These are phyloP conservation scores for Ceraclea dissimilis DNA, from an alignment of 2,888 invertebrate species.

Conservation along the genomic window DNA sequence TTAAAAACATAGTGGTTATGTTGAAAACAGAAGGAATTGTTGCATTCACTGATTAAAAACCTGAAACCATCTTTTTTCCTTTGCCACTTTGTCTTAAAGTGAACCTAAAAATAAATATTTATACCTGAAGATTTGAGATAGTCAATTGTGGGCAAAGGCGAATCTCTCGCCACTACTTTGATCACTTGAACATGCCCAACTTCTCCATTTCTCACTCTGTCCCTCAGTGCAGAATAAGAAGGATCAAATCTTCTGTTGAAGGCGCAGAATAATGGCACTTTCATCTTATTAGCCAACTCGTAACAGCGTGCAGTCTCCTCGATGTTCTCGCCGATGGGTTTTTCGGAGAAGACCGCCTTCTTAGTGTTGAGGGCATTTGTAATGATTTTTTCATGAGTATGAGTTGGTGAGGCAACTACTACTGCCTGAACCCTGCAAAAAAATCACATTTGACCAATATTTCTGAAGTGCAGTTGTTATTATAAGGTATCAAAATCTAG, in stretches of 20 bases:
- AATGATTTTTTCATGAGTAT: constrained; percentile 51
- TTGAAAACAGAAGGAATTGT: too few relatives aligned
- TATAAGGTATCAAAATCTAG: not conserved
- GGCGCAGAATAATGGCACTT: constrained; percentile 52
- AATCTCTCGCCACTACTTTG: constrained; percentile 56
- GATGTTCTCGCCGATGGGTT: constrained; percentile 54
- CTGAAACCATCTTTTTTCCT: too few relatives aligned
- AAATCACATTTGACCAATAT: too few relatives aligned
- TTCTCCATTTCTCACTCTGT: constrained; percentile 47
- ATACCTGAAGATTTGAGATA: constrained; percentile 53
- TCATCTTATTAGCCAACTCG: constrained; percentile 47
- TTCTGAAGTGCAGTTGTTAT: too few relatives aligned
- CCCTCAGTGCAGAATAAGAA: constrained; percentile 43
- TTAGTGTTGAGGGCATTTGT: constrained; percentile 44
- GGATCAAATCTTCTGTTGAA: constrained; percentile 65
- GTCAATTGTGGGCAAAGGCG: constrained; percentile 54
- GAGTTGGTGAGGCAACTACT: constrained; percentile 52
- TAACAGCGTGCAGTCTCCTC: constrained; percentile 50
- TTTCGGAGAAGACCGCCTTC: constrained; percentile 63
- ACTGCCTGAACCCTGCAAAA: constrained; percentile 43
- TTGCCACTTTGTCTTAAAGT: too few relatives aligned
- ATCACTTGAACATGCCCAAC: constrained; percentile 57
- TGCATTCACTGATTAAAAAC: too few relatives aligned
- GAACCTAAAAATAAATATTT: too few relatives aligned
- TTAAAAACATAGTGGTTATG: too few relatives aligned